Conservation (phyloP, 92 coral and sea anemone genomes). For the Parazoanthus atlanticus region DNA sequence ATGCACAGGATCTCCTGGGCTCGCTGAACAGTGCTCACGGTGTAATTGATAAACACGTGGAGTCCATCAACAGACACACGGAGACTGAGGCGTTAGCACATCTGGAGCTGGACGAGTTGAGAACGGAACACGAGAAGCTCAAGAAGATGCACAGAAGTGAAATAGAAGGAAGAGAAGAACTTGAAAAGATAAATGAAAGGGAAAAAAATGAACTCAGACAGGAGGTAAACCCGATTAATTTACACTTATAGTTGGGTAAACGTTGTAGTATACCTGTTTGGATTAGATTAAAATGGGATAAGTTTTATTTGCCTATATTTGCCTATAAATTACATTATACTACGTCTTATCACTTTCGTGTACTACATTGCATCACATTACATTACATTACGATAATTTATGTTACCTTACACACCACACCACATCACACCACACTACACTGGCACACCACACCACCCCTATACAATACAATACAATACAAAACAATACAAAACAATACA, state of each 20-base stretch:
- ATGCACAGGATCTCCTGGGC: conserved; percentile 56
- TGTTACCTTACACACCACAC: no score
- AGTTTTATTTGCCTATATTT: not conserved
- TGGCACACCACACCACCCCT: no score
- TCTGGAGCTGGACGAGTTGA: conserved; percentile 81
- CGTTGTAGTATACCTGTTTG: not conserved
- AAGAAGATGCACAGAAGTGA: conserved; percentile 46
- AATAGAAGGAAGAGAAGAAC: conserved; percentile 51
- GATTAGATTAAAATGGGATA: not conserved
- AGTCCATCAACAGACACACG: conserved; percentile 76
- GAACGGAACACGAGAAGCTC: conserved; percentile 68
- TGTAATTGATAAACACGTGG: conserved; percentile 75
- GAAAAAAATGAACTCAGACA: conserved; percentile 39
- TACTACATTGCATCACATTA: no score
- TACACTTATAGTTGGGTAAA: not conserved
- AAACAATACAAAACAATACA: no score
- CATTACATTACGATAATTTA: no score
- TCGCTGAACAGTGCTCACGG: conserved; percentile 75
- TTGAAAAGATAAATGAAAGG: conserved; percentile 27
- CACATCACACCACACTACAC: no score
- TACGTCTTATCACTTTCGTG: no score
- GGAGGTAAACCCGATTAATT: not conserved
- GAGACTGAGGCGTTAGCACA: conserved; percentile 80
- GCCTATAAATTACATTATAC: no score
- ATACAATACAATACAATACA: no score